phyloP scores from a whole-genome alignment of 2,113 vertebrate genomes.

The Prunella himalayana region DNA sequence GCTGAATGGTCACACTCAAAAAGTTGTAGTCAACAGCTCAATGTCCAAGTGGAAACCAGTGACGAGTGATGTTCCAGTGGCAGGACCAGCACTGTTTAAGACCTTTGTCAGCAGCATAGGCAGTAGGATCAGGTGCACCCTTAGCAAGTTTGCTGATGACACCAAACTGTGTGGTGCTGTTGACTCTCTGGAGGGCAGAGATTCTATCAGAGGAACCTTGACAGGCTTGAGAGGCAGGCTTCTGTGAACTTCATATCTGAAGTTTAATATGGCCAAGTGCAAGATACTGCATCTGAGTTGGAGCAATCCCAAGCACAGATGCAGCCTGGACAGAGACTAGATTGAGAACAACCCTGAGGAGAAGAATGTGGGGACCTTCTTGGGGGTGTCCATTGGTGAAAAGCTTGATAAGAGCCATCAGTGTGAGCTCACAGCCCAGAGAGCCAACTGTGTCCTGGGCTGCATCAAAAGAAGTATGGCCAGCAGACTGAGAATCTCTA shows the following conservation, averaged over 20 bases:
- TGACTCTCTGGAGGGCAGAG: background rate
- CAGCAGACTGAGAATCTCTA: background rate
- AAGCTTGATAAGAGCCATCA: background rate
- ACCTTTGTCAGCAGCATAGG: background rate
- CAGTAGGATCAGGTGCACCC: background rate
- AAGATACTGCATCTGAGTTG: rapidly evolving
- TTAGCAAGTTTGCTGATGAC: background rate
- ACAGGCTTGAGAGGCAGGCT: background rate
- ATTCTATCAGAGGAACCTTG: background rate
- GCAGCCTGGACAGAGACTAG: background rate
- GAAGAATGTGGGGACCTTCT: background rate
- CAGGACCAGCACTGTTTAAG: background rate
- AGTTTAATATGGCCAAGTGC: background rate
- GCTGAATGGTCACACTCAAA: background rate
- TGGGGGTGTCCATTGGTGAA: background rate
- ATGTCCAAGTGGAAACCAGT: background rate
- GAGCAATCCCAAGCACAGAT: background rate
- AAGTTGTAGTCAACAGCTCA: background rate
- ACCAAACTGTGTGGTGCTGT: background rate
- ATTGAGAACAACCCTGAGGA: background rate
- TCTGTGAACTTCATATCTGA: background rate
- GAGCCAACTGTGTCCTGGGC: background rate
- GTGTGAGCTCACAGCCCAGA: background rate
- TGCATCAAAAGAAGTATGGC: background rate
- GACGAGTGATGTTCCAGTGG: background rate